Conservation (phyloP, 2,797 vertebrate species). For the Atherinosoma microstoma region DNA sequence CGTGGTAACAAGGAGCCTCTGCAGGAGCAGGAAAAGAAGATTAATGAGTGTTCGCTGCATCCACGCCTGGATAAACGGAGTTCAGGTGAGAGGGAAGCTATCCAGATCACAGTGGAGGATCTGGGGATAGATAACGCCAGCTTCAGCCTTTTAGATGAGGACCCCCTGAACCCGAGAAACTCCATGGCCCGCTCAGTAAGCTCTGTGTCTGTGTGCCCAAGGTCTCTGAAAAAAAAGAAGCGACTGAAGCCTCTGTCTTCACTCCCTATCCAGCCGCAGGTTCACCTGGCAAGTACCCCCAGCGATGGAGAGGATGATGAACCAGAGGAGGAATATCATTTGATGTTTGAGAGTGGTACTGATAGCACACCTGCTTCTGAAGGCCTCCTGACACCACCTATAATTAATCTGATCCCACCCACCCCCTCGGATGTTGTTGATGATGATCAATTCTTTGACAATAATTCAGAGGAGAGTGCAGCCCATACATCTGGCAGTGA, state of each 20-base stretch:
- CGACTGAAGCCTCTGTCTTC: conserved; percentile 73
- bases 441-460: conserved; percentile 82
- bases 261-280: conserved; percentile 59
- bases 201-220: conserved; percentile 62
- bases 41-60: conserved; percentile 39
- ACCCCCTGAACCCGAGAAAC: conserved; percentile 32
- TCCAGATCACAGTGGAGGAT: conserved; percentile 78
- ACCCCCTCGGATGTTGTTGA: conserved; percentile 73
- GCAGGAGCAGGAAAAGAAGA: conserved; percentile 54
- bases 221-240: conserved; percentile 71
- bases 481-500: conserved; percentile 54
- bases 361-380: conserved; percentile 29
- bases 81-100: conserved; percentile 57
- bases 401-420: conserved; percentile 82
- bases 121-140: conserved; percentile 78
- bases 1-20: conserved; percentile 37
- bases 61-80: conserved; percentile 40
- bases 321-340: conserved; percentile 54
- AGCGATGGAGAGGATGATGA: conserved; percentile 37
- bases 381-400: conserved; percentile 65
- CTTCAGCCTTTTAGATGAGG: conserved; percentile 72
- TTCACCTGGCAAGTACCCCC: not conserved
- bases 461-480: conserved; percentile 64
- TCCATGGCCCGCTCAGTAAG: conserved; percentile 56
- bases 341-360: conserved; percentile 49